Base-by-base conservation (phyloP, 2,797 vertebrate genomes). In the Mus caroli region DNA sequence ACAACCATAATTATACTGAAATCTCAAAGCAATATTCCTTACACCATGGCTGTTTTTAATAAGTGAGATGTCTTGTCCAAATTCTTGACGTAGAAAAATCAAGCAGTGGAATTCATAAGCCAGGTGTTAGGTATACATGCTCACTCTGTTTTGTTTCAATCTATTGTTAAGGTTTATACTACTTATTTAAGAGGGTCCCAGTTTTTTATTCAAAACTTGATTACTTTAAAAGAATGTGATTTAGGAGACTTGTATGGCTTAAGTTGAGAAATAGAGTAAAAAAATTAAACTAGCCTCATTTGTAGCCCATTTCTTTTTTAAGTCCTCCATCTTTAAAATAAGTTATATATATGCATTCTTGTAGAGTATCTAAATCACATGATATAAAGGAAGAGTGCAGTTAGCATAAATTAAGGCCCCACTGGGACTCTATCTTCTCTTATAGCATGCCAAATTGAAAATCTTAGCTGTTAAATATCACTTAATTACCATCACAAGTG, bases 71-170 rank as follows among this genome's bases (percentile, higher is more conserved):
- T 88, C 13, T 84, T 92, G 90, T 90, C 17, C 50, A 94, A 92
- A 92, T 96, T 78, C 34, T 64, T 89, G 40, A 91, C 6, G 26
- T 64, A 82, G 40, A 85, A 95, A 89, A 95, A 85, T 77, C 43
- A 88, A 94, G 15, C 43, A 92, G 28, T 52, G 31, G 13, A 77
- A 20, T 87, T 5, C 15, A 62, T 24, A 52, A 50, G 50, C 50
- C 50, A 50, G 12, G 50, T 82, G 7, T 77, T 62, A 58, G 69
- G 31, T 73, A 71, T 8, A 34, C 2, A 67, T 11, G 37, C 24
- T 82, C 78, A 26, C 15, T 43, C 50, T 83, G 50, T 92, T 94
- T 56, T 7, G 13, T 80, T 90, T 87, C 54, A 84, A 52, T 19
- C 79, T 28, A 1, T 20, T 88, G 28, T 88, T 37, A 77, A 87